A percentile compares a stretch with the other conserved stretches of the same genome.
Conservation (phyloP, 2,797 vertebrate species). For the Enteromius fasciolatus region DNA sequence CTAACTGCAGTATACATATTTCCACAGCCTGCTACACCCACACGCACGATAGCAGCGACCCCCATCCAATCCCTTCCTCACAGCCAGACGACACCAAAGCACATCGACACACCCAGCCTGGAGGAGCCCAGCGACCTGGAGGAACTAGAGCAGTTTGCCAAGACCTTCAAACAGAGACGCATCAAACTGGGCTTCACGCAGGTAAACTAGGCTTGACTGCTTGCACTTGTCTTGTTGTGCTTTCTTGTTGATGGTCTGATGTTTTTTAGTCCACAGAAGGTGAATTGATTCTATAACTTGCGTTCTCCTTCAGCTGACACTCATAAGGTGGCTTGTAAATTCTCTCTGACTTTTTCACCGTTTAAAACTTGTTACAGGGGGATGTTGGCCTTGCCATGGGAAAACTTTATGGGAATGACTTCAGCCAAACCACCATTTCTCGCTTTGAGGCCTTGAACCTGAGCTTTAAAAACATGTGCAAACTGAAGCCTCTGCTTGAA, state of each 20-base stretch:
- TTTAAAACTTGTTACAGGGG: constrained; percentile 72
- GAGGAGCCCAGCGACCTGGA: constrained; percentile 99
- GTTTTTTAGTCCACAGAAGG: background rate
- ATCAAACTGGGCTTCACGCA: constrained; percentile 99
- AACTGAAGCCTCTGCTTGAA: constrained; percentile 98
- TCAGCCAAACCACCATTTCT: constrained; percentile 99
- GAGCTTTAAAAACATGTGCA: constrained; percentile 99
- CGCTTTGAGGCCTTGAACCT: constrained; percentile 99
- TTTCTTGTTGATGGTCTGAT: background rate
- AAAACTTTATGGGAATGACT: constrained; percentile 99
- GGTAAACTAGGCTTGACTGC: constrained; percentile 72
- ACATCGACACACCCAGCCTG: constrained; percentile 93
- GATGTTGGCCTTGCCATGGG: constrained; percentile 95
- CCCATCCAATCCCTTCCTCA: constrained; percentile 91
- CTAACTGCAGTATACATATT: no score
- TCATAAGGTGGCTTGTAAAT: background rate
- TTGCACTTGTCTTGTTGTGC: background rate
- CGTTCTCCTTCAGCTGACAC: background rate
- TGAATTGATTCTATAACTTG: background rate
- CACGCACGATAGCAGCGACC: constrained; percentile 95
- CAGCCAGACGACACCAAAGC: constrained; percentile 97
- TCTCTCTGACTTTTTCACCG: background rate
- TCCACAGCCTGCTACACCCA: constrained; percentile 93
- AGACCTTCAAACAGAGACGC: constrained; percentile 99
- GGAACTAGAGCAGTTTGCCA: constrained; percentile 99